phyloP scores from a whole-genome alignment of 2,113 vertebrate species.

The Fulica atra region DNA sequence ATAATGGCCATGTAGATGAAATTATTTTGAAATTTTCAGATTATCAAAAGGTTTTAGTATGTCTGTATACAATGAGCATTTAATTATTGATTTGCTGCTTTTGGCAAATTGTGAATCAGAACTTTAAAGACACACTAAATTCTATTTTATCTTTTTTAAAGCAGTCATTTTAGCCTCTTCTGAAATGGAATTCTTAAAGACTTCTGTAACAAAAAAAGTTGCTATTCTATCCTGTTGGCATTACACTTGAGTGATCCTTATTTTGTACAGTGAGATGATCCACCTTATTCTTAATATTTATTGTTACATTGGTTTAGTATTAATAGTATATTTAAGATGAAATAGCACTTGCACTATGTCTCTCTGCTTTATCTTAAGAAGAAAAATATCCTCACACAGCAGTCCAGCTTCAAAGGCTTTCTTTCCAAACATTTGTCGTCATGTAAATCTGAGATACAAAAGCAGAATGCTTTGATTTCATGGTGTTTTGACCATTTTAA shows the following conservation, averaged over 20 bases:
- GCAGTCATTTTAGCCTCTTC: background rate
- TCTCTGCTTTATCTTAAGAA: background rate
- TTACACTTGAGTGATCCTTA: background rate
- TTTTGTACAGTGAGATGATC: background rate
- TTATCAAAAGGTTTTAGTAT: background rate
- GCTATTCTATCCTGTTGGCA: background rate
- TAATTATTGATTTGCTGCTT: background rate
- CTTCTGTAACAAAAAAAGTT: background rate
- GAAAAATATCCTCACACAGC: background rate
- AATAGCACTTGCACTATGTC: background rate
- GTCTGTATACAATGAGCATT: background rate
- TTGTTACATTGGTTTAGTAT: background rate
- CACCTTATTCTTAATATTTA: background rate
- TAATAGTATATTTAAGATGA: background rate
- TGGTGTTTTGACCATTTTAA: constrained; percentile 67
- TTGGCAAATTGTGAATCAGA: background rate
- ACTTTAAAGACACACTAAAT: background rate
- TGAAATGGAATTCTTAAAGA: background rate
- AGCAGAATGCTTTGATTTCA: constrained; percentile 79
- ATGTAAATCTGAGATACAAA: constrained; percentile 77
- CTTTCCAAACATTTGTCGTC: constrained; percentile 55
- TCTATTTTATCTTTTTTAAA: background rate
- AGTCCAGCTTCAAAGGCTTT: constrained; percentile 66
- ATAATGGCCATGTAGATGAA: background rate
- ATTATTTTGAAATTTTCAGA: background rate